Percentiles rank a stretch among this genome's conserved stretches.
Conservation (phyloP, 2,888 invertebrate species). For the Drosophila hamatofila region DNA sequence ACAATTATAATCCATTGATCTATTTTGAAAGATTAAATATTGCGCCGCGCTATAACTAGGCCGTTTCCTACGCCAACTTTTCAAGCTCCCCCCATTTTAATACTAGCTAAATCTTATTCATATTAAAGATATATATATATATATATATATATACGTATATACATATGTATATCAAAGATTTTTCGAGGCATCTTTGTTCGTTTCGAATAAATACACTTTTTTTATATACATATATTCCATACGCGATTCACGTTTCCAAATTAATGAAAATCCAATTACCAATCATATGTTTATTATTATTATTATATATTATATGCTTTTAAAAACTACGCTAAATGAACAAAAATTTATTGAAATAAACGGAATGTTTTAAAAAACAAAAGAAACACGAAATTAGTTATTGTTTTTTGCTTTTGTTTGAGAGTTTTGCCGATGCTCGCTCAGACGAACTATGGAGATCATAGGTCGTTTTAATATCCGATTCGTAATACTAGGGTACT, state of each 20-base stretch:
- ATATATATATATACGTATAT: background rate
- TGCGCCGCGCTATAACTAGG: slow-evolving; percentile 19
- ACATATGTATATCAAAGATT: slow-evolving; percentile 6
- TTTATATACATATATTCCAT: slow-evolving; percentile 28
- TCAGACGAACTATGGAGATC: background rate
- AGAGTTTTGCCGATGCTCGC: background rate
- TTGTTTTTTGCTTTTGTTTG: too few species aligned
- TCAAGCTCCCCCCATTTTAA: slow-evolving; percentile 38
- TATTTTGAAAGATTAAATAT: slow-evolving; percentile 15
- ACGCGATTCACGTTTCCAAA: slow-evolving; percentile 32
- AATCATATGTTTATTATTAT: slow-evolving; percentile 18
- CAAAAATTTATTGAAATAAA: slow-evolving; percentile 45
- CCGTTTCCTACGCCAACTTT: slow-evolving; percentile 62
- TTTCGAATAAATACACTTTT: slow-evolving; percentile 23
- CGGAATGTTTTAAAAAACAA: slow-evolving; percentile 39
- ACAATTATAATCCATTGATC: slow-evolving; percentile 8
- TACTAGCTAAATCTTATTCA: slow-evolving; percentile 2
- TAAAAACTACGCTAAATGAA: slow-evolving; percentile 45
- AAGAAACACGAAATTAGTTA: background rate
- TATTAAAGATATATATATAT: background rate
- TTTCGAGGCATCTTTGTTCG: slow-evolving; percentile 35
- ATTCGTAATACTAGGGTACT: too few species aligned
- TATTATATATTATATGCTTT: slow-evolving; percentile 51
- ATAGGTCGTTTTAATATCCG: too few species aligned
- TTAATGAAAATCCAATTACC: slow-evolving; percentile 17